Percentiles rank a stretch among this genome's conserved stretches.
phyloP scores from a whole-genome alignment of 2,797 vertebrate species.

The Thamnophis elegans region DNA sequence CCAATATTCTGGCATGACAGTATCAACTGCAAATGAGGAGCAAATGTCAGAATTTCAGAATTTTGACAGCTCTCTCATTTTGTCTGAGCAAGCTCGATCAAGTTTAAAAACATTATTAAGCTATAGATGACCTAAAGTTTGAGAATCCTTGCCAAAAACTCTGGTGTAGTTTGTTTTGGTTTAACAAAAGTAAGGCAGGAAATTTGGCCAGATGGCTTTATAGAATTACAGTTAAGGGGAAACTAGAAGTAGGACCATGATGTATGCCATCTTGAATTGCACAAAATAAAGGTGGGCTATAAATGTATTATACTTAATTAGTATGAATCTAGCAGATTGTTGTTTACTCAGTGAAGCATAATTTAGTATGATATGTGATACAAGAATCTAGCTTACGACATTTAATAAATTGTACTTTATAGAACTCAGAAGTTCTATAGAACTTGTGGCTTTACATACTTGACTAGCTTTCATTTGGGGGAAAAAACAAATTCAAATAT shows the following conservation, averaged over 20 bases:
- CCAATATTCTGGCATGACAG: background rate
- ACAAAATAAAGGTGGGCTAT: background rate
- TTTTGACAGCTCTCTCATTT: background rate
- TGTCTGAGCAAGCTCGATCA: background rate
- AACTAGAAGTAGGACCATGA: background rate
- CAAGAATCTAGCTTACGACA: background rate
- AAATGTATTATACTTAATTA: background rate
- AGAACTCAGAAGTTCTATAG: too few species aligned
- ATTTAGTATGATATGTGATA: background rate
- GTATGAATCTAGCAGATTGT: background rate
- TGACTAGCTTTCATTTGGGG: background rate
- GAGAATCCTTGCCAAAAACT: background rate
- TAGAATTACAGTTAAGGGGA: background rate
- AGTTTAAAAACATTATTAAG: background rate
- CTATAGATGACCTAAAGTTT: background rate
- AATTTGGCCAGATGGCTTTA: background rate
- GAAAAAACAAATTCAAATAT: background rate
- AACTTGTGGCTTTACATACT: background rate
- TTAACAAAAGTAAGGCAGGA: background rate
- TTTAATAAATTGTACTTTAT: background rate
- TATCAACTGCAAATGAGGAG: background rate
- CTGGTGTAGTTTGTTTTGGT: background rate
- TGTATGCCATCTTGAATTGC: background rate
- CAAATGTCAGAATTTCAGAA: background rate
- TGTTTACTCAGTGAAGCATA: background rate